Evolutionary conservation across 2,113 vertebrate species (phyloP), one percentile per base, ranked within the genome.

Genomic region (Orycteropus afer): DNA sequence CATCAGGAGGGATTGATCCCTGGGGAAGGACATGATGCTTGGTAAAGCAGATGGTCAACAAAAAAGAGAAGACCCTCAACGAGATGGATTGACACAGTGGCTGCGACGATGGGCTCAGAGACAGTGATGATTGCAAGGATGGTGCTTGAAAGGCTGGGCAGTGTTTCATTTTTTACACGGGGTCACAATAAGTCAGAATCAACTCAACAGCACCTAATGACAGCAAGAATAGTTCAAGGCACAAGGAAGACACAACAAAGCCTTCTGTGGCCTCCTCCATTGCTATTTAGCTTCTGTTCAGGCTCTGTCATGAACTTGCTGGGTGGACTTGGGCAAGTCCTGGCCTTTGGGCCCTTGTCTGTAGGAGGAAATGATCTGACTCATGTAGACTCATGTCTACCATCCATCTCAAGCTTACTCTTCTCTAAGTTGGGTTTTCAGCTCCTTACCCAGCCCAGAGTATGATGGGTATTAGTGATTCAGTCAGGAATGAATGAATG

Each of bases 391-490:
- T n/a, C n/a, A n/a, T 42, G 27, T 27, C 51, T 29, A 6, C 14
- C 22, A 13, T 1, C 53, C 15, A 3, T 2, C 13, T 74, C 71
- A 9, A 53, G 34, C 7, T 40, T 10, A 7, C 25, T 32, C n/a
- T 49, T 59, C 77, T 87, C 32, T 4, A 12, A 32, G n/a, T 3
- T 49, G 51, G 9, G 42, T 17, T 45, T 71, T 67, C 4, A 7
- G 55, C 3, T 59, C 32, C 34, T 80, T 2, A 5, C n/a, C 11
- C 0, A 1, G 49, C 37, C 32, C 29, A 22, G 65, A 55, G 27
- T 12, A 47, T 5, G 1, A 51, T 3, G 14, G 34, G 2, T 0
- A 0, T n/a, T 1, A n/a, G n/a, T n/a, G n/a, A n/a, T n/a, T n/a
- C n/a, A n/a, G n/a, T n/a, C n/a, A 57, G 3, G 57, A 59, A 23